Evolutionary conservation across 2,113 vertebrate species (phyloP).

Genomic region (Anhinga anhinga): DNA sequence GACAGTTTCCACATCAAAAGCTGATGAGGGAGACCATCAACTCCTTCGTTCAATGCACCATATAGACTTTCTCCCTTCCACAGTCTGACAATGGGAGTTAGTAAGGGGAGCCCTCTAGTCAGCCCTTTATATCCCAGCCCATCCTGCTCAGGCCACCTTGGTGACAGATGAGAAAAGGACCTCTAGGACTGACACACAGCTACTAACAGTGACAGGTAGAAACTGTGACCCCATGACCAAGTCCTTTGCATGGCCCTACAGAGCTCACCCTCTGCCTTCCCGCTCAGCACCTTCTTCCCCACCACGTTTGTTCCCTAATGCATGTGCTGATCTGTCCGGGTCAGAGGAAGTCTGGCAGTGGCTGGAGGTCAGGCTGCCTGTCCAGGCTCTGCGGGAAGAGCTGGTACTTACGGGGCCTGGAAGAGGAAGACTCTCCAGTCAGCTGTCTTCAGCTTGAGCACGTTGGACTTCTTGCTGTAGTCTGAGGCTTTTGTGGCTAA

Average conservation of each 20-base stretch:
- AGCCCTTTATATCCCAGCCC: neutral
- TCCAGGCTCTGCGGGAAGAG: neutral
- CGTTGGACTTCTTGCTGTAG: conserved; percentile 94
- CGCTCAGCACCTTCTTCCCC: neutral
- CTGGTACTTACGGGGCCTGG: conserved; percentile 89
- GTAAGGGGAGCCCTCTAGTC: neutral
- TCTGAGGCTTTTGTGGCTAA: conserved; percentile 92
- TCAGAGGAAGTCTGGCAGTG: neutral
- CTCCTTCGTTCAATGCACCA: neutral
- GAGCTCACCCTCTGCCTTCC: neutral
- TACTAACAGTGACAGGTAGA: neutral
- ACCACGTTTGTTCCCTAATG: neutral
- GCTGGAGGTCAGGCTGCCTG: neutral
- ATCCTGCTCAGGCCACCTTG: neutral
- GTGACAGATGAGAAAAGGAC: neutral
- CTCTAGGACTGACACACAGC: neutral
- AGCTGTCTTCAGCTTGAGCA: conserved; percentile 94
- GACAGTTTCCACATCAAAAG: neutral
- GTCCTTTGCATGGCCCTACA: neutral
- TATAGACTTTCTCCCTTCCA: neutral
- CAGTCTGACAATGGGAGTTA: neutral
- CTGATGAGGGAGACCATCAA: neutral
- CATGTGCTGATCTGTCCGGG: rapidly evolving
- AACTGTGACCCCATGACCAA: neutral
- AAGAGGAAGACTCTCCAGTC: conserved; percentile 98